Evolutionary conservation across 2,113 vertebrate genomes (phyloP).

Genomic region (Vanacampus margaritifer): DNA sequence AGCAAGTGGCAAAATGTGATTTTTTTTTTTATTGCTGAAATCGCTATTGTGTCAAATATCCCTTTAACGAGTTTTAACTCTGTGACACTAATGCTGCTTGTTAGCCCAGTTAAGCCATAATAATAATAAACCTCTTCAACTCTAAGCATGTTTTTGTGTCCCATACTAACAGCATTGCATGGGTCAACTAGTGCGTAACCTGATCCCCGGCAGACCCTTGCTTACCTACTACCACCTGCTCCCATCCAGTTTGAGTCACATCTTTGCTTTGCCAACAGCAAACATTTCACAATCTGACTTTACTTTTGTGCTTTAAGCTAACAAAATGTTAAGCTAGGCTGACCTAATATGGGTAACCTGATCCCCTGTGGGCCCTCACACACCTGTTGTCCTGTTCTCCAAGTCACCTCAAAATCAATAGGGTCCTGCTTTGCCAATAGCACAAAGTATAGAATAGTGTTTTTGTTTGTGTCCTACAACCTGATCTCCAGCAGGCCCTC

Average conservation of each 20-base stretch:
- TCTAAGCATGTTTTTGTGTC: too few species aligned
- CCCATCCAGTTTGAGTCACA: background rate
- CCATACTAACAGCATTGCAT: too few species aligned
- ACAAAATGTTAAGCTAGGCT: conserved; percentile 13
- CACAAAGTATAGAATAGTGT: background rate
- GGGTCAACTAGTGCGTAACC: too few species aligned
- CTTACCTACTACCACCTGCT: too few species aligned
- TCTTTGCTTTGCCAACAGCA: background rate
- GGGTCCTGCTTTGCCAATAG: background rate
- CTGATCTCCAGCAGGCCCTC: conserved; percentile 15
- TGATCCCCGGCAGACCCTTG: too few species aligned
- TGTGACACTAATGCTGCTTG: too few species aligned
- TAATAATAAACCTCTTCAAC: too few species aligned
- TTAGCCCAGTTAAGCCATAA: too few species aligned
- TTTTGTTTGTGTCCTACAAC: conserved; percentile 7
- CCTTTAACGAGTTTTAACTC: too few species aligned
- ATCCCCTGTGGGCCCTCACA: conserved; percentile 22
- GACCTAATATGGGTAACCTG: conserved; percentile 36
- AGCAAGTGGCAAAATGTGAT: too few species aligned
- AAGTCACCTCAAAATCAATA: conserved; percentile 18
- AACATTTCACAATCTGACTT: background rate
- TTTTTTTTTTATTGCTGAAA: too few species aligned
- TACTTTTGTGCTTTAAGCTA: background rate
- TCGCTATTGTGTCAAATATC: too few species aligned
- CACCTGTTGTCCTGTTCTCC: conserved; percentile 63